phyloP scores from a whole-genome alignment of 2,888 invertebrate genomes.

The Eulithis prunata region DNA sequence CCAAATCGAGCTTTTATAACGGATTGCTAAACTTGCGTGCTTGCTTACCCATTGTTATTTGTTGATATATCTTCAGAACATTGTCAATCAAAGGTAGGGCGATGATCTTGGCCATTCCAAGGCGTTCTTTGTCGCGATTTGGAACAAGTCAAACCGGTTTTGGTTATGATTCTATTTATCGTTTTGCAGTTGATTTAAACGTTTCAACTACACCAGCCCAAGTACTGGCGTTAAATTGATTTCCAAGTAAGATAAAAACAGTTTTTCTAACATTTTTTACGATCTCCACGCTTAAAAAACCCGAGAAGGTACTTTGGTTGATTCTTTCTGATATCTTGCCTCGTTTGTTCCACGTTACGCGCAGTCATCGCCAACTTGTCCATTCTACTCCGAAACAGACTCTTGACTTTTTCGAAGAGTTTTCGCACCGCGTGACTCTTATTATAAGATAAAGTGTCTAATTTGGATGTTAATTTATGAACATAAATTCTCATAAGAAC shows the following conservation, averaged over 20 bases:
- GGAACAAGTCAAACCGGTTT: slow-evolving; percentile 55
- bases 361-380: slow-evolving; percentile 37
- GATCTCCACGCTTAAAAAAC: slow-evolving; percentile 36
- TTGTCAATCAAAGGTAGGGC: slow-evolving; percentile 60
- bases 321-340: slow-evolving; percentile 27
- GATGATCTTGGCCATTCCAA: slow-evolving; percentile 50
- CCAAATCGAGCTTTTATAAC: slow-evolving; percentile 66
- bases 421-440: no score
- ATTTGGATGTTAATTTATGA: no score
- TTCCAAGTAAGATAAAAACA: slow-evolving; percentile 41
- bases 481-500: no score
- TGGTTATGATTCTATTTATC: slow-evolving; percentile 7
- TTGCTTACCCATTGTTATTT: slow-evolving; percentile 37
- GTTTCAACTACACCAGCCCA: neutral
- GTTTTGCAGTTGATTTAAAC: slow-evolving; percentile 21
- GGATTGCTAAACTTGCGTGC: slow-evolving; percentile 48
- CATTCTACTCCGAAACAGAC: slow-evolving; percentile 28
- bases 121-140: slow-evolving; percentile 51
- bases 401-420: no score
- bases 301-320: slow-evolving; percentile 20
- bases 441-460: no score
- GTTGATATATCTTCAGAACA: slow-evolving; percentile 47
- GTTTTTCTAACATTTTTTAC: slow-evolving; percentile 41
- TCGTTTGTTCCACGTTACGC: slow-evolving; percentile 37
- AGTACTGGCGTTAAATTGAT: slow-evolving; percentile 39